A percentile compares a stretch with the other conserved stretches of the same genome.
Conservation (phyloP, 2,888 invertebrate genomes). For the Eupelmus urozonus region DNA sequence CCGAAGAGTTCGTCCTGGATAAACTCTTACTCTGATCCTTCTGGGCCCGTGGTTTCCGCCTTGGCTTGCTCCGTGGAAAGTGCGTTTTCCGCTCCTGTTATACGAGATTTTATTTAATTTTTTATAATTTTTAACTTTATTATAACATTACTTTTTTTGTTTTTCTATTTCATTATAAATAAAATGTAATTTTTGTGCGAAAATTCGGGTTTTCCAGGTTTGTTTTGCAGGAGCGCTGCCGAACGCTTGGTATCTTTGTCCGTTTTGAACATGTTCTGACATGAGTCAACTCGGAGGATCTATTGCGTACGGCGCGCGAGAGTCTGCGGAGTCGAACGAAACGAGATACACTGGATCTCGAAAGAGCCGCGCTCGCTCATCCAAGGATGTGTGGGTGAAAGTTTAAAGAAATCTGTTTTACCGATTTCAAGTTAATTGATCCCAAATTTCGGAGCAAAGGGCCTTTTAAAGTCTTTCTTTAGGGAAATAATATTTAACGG, state of each 20-base stretch:
- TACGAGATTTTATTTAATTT: conserved; percentile 12
- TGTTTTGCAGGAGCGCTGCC: neutral
- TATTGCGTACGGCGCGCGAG: conserved; percentile 17
- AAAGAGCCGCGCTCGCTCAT: conserved; percentile 20
- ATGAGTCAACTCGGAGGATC: conserved; percentile 33
- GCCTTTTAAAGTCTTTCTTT: too few relatives aligned
- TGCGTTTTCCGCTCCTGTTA: conserved; percentile 52
- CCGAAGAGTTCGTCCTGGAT: conserved; percentile 6
- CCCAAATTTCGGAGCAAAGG: neutral
- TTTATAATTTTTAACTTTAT: conserved; percentile 8
- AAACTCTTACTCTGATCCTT: conserved; percentile 43
- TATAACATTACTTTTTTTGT: neutral
- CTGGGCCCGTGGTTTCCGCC: conserved; percentile 32
- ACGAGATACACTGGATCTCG: conserved; percentile 24
- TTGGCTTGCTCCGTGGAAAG: conserved; percentile 42
- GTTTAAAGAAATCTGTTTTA: conserved; percentile 27
- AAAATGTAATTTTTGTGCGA: neutral
- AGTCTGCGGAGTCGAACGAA: conserved; percentile 11
- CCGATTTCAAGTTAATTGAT: conserved; percentile 9
- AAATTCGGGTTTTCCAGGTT: neutral
- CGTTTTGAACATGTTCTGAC: conserved; percentile 51
- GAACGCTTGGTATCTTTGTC: neutral
- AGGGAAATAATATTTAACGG: too few relatives aligned
- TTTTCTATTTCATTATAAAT: conserved; percentile 8
- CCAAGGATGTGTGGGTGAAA: conserved; percentile 6